Conservation (phyloP, 2,888 invertebrate species). For the Ectemnius continuus region DNA sequence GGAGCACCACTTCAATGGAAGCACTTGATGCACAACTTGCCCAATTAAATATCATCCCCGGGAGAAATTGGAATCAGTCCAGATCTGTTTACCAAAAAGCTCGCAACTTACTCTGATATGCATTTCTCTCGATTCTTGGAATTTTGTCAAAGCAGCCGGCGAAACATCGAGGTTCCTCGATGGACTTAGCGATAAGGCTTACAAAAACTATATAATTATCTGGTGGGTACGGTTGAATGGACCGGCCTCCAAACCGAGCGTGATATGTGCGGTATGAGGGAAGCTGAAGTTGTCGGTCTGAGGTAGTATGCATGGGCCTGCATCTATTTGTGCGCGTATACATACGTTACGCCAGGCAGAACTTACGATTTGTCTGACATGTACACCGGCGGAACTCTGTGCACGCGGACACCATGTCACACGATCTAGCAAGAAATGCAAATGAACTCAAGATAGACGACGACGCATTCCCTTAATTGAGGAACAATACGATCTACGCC, state of each 20-base stretch:
- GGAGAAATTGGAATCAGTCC: neutral
- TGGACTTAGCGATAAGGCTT: neutral
- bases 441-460: slow-evolving; percentile 30
- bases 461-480: slow-evolving; percentile 29
- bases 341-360: slow-evolving; percentile 51
- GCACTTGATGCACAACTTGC: neutral
- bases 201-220: neutral
- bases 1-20: too few relatives aligned
- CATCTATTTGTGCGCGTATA: slow-evolving; percentile 46
- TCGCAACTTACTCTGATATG: too few relatives aligned
- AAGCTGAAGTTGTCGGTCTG: slow-evolving; percentile 40
- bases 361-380: slow-evolving; percentile 54
- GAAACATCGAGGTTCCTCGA: neutral
- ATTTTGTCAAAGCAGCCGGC: neutral
- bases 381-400: slow-evolving; percentile 35
- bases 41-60: slow-evolving; percentile 2
- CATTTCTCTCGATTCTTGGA: neutral
- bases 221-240: too few relatives aligned
- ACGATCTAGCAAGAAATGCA: slow-evolving; percentile 33
- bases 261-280: slow-evolving; percentile 37
- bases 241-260: neutral
- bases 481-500: slow-evolving; percentile 23
- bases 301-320: slow-evolving; percentile 43
- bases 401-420: slow-evolving; percentile 41
- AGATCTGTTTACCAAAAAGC: slow-evolving; percentile 1